Evolutionary conservation across 64 coral and sea anemone genomes (phyloP), one percentile per base, ranked within the genome.

Genomic region (Stichodactyla helianthus): DNA sequence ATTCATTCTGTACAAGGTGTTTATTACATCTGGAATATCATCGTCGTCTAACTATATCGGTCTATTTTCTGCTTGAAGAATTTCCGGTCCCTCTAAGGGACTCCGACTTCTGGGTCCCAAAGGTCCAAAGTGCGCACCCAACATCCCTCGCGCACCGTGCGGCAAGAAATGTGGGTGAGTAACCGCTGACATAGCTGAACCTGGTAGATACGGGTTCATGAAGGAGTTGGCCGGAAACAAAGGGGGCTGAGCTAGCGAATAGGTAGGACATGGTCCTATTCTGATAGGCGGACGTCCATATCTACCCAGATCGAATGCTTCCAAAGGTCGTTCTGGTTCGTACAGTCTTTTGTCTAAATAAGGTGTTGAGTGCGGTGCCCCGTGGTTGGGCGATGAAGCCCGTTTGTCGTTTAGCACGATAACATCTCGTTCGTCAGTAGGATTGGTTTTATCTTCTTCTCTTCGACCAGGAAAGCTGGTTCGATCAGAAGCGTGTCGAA

Each of bases 101-200:
- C 91, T 90, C 70, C 94, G 80, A 88, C 87, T 88, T 44, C 92
- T 86, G 17, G 86, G 86, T 59, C 93, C 90, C 59, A 92, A 83
- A 19, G 86, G 91, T 78, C 65, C 79, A 60, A 92, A 76, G 1
- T 82, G 19, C 12, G 86, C 57, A 85, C 88, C 91, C 82, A 97
- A 85, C 87, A 90, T 90, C 18, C 91, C 91, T 87, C 91, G 91
- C 18, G 94, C 13, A 8, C 19, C 83, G 60, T 84, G 77, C 4
- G 90, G 54, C 65, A 89, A 78, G 82, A 93, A 97, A 74, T 89
- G 91, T 51, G 94, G 92, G 57, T 96, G 94, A 27, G 94, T 85
- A 7, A 90, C 94, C 17, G 91, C 58, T 86, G 94, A 86, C 94
- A 97, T 93, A 35, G 94, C 88, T 23, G 94, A 82, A 9, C 91